Percentiles rank a stretch among this genome's conserved stretches.
Evolutionary conservation across 2,888 invertebrate species (phyloP).

Genomic region (Eucera pruinosa): DNA sequence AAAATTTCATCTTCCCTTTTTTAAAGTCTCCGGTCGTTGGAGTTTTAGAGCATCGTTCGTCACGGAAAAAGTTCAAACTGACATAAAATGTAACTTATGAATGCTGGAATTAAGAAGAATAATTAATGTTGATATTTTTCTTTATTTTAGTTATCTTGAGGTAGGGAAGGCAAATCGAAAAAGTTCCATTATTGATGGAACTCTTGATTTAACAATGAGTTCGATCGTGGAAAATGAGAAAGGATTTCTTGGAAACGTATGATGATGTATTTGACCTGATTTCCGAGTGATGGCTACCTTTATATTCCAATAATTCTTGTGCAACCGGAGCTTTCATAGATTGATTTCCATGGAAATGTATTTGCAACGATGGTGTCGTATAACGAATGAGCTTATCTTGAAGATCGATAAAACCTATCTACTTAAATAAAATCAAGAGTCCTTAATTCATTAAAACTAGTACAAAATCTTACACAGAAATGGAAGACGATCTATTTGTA

Average conservation of each 20-base stretch:
- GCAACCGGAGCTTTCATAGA: neutral
- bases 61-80: neutral
- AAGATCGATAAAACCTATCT: no score
- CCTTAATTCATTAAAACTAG: neutral
- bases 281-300: neutral
- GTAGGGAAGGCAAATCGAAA: no score
- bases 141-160: neutral
- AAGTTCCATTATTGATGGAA: neutral
- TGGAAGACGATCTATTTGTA: no score
- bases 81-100: neutral
- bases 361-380: conserved; percentile 4
- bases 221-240: neutral
- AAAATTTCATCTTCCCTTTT: conserved; percentile 18
- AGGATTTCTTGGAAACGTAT: neutral
- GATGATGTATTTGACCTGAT: conserved; percentile 8
- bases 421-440: neutral
- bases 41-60: conserved; percentile 19
- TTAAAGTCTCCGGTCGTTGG: neutral
- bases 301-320: conserved; percentile 11
- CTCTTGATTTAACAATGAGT: neutral
- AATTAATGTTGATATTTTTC: neutral
- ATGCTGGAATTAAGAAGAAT: neutral
- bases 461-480: no score
- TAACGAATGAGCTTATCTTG: neutral
- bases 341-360: conserved; percentile 6